phyloP scores from a whole-genome alignment of 2,888 invertebrate genomes.

The Heliconius erato region DNA sequence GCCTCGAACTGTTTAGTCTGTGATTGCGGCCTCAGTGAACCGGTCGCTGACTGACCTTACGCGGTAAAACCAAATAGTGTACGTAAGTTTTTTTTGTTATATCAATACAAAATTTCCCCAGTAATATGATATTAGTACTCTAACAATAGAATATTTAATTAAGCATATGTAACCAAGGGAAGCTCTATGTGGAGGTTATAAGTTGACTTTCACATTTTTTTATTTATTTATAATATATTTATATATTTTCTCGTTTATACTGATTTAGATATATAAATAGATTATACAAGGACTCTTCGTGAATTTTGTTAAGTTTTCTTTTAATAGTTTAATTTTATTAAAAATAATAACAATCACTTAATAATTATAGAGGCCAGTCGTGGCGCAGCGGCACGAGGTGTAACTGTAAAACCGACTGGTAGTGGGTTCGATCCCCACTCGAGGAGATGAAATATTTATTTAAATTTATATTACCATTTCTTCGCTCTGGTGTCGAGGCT shows the following conservation, averaged over 20 bases:
- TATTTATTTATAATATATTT: background rate
- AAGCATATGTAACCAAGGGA: background rate
- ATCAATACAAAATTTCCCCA: background rate
- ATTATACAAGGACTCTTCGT: too few relatives aligned
- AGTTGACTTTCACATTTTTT: background rate
- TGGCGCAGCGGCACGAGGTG: too few relatives aligned
- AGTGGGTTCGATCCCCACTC: too few relatives aligned
- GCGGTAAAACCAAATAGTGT: constrained; percentile 45
- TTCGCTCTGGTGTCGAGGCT: too few relatives aligned
- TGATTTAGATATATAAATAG: background rate
- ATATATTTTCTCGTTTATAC: background rate
- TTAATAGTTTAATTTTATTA: background rate
- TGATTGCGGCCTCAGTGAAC: constrained; percentile 69
- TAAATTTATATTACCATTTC: too few relatives aligned
- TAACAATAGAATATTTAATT: background rate
- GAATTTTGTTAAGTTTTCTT: too few relatives aligned
- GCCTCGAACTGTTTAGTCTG: constrained; percentile 80
- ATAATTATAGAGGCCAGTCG: background rate
- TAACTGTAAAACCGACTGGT: too few relatives aligned
- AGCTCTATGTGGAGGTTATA: background rate
- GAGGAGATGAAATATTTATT: too few relatives aligned
- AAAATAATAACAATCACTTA: background rate
- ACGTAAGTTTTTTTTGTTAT: constrained; percentile 65
- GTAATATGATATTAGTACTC: background rate
- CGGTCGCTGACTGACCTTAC: constrained; percentile 71